Percentiles rank a stretch among this genome's conserved stretches.
These are phyloP conservation scores for Drosophila mimetica DNA, from an alignment of 2,888 invertebrate genomes.

Conservation along the genomic window DNA sequence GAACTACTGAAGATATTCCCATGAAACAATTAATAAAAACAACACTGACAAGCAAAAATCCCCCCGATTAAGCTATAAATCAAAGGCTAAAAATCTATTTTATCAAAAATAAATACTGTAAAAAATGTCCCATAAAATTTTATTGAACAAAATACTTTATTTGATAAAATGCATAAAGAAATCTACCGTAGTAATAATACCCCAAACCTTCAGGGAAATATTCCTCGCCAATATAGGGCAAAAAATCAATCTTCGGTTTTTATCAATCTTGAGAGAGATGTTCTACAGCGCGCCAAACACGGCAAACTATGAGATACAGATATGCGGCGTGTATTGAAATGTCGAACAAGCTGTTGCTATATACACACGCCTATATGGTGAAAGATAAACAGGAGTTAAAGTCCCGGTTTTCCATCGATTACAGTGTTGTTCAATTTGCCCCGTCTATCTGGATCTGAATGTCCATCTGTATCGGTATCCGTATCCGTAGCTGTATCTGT, in stretches of 20 bases:
- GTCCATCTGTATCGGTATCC: constrained; percentile 29
- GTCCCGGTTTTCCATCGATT: constrained; percentile 43
- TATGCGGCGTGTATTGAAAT: constrained; percentile 32
- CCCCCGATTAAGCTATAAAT: not conserved
- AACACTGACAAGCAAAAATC: not conserved
- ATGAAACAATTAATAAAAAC: too few species aligned
- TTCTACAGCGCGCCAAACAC: constrained; percentile 50
- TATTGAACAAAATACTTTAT: not conserved
- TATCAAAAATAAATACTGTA: not conserved
- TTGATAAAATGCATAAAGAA: not conserved
- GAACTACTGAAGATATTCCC: too few species aligned
- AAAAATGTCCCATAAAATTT: not conserved
- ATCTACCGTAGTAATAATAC: not conserved
- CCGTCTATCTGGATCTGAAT: constrained; percentile 23
- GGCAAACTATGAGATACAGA: constrained; percentile 34
- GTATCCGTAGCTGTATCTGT: constrained; percentile 22
- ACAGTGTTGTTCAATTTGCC: constrained; percentile 67
- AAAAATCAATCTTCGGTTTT: constrained; percentile 13
- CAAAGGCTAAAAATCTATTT: not conserved
- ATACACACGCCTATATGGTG: constrained; percentile 8
- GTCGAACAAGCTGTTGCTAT: constrained; percentile 60
- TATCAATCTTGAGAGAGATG: constrained; percentile 26
- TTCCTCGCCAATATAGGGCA: constrained; percentile 1
- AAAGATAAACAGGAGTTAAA: constrained; percentile 35
- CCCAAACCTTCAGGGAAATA: not conserved